A percentile compares a stretch with the other conserved stretches of the same genome.
phyloP scores from a whole-genome alignment of 2,888 invertebrate genomes.

The Pterostichus madidus region DNA sequence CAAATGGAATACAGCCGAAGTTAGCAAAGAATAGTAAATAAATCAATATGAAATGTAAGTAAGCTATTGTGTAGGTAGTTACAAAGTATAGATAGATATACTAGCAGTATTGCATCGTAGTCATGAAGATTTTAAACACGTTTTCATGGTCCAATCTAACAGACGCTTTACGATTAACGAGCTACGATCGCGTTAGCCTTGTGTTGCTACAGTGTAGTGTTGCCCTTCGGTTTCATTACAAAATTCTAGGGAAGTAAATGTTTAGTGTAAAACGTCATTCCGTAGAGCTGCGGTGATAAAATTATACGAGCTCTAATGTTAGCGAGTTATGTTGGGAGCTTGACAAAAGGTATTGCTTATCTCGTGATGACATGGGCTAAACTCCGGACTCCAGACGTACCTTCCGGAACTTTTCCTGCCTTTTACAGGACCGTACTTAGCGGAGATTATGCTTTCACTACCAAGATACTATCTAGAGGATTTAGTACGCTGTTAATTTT shows the following conservation, averaged over 20 bases:
- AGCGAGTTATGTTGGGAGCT: conserved; percentile 37
- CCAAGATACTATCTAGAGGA: too few species aligned
- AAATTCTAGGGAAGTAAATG: conserved; percentile 59
- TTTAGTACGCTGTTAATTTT: too few species aligned
- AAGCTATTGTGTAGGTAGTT: conserved; percentile 30
- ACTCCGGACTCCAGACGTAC: not conserved
- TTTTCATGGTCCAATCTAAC: conserved; percentile 61
- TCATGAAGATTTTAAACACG: conserved; percentile 58
- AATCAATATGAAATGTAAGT: conserved; percentile 31
- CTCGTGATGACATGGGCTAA: conserved; percentile 30
- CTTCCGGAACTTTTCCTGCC: not conserved
- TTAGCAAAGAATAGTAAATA: conserved; percentile 10
- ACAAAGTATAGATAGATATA: conserved; percentile 37
- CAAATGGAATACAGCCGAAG: too few species aligned
- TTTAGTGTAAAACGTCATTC: conserved; percentile 56
- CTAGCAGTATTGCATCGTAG: conserved; percentile 19
- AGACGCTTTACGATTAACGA: conserved; percentile 63
- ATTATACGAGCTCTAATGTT: conserved; percentile 58
- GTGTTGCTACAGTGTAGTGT: conserved; percentile 50
- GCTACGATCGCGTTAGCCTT: conserved; percentile 45
- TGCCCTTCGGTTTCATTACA: conserved; percentile 57
- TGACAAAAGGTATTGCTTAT: conserved; percentile 59
- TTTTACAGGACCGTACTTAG: not conserved
- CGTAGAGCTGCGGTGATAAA: conserved; percentile 43
- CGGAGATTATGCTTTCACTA: too few species aligned